Conservation (phyloP, 2,113 vertebrate genomes). For the Panthera tigris region DNA sequence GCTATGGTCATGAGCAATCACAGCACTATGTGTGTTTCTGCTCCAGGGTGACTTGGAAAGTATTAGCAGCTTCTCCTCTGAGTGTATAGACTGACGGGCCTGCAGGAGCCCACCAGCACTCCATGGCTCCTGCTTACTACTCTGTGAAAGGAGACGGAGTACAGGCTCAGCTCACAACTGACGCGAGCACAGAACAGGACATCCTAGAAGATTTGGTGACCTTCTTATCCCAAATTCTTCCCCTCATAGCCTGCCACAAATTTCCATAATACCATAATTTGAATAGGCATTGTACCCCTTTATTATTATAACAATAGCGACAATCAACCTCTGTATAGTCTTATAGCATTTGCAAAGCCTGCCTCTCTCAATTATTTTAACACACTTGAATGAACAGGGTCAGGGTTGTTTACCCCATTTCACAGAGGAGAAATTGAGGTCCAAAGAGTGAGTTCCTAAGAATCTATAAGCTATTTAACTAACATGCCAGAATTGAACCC, state of each 20-base stretch:
- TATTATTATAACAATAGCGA: background rate
- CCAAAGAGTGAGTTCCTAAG: background rate
- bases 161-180: background rate
- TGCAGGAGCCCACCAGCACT: background rate
- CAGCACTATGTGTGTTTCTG: background rate
- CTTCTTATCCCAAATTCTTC: background rate
- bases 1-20: background rate
- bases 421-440: background rate
- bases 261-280: background rate
- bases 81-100: background rate
- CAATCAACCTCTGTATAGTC: background rate
- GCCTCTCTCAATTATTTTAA: background rate
- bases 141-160: background rate
- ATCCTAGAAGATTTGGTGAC: background rate
- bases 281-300: background rate
- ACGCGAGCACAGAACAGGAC: fast-evolving
- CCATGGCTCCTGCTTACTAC: background rate
- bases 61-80: background rate
- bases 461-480: background rate
- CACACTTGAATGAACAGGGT: background rate
- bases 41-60: background rate
- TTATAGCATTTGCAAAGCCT: background rate
- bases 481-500: background rate
- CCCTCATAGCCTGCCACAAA: background rate
- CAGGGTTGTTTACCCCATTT: background rate